These are phyloP conservation scores for Cordylochernes scorpioides DNA, from an alignment of 2,888 invertebrate genomes.

Conservation along the genomic window DNA sequence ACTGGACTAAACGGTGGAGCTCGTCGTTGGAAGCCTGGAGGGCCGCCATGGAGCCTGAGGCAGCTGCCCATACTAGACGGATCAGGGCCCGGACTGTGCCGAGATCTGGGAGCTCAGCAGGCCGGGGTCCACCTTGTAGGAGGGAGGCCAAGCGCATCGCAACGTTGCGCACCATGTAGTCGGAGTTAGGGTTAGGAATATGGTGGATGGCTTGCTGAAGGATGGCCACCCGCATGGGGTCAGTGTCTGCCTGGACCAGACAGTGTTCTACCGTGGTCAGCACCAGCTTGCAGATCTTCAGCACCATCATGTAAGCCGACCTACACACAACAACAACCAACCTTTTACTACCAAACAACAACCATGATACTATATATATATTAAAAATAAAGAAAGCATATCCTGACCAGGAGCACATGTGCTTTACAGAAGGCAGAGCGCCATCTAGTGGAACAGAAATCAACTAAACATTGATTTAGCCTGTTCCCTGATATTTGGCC, in stretches of 20 bases:
- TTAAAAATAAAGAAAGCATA: no score
- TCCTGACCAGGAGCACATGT: no score
- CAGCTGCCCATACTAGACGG: conserved; percentile 48
- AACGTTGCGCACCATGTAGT: conserved; percentile 54
- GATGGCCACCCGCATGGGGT: conserved; percentile 21
- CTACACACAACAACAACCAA: no score
- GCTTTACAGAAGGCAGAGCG: no score
- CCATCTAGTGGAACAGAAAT: no score
- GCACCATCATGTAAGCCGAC: conserved; percentile 57
- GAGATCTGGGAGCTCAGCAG: conserved; percentile 45
- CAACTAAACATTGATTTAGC: no score
- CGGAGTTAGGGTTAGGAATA: conserved; percentile 54
- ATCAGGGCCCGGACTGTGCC: conserved; percentile 44
- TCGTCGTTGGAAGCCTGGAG: conserved; percentile 32
- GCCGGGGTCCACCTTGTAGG: no score
- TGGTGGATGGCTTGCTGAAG: conserved; percentile 56
- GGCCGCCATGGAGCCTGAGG: conserved; percentile 36
- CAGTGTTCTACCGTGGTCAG: conserved; percentile 55
- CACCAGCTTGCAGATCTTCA: conserved; percentile 63
- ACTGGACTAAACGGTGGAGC: conserved; percentile 32
- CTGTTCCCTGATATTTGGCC: no score
- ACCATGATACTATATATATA: no score
- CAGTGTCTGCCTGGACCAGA: conserved; percentile 21
- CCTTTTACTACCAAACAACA: no score
- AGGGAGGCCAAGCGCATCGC: conserved; percentile 54